phyloP scores from a whole-genome alignment of 2,113 vertebrate genomes.

The Cololabis saira region DNA sequence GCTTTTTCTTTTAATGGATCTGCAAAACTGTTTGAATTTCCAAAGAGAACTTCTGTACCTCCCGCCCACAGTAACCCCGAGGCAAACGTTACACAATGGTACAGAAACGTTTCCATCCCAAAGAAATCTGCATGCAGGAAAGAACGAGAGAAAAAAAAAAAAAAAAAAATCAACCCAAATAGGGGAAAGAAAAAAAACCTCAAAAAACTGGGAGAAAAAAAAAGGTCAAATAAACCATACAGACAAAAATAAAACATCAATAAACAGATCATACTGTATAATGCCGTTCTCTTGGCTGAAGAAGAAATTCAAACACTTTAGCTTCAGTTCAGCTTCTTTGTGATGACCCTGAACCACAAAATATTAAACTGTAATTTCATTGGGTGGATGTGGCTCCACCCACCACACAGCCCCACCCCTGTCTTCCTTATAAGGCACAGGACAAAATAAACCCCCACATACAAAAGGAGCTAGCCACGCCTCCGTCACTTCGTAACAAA shows the following conservation, averaged over 20 bases:
- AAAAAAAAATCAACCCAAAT: constrained; percentile 29
- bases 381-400: constrained; percentile 72
- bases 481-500: constrained; percentile 85
- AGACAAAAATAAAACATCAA: constrained; percentile 69
- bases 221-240: constrained; percentile 59
- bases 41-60: constrained; percentile 80
- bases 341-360: constrained; percentile 46
- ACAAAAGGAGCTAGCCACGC: constrained; percentile 85
- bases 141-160: constrained; percentile 33
- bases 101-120: constrained; percentile 77
- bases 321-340: constrained; percentile 57
- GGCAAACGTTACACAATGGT: constrained; percentile 78
- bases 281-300: constrained; percentile 80
- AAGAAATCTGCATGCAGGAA: constrained; percentile 83
- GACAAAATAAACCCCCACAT: constrained; percentile 93
- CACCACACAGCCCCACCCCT: constrained; percentile 83
- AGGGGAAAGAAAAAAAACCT: constrained; percentile 8
- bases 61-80: constrained; percentile 76
- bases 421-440: constrained; percentile 97
- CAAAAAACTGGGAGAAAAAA: constrained; percentile 27
- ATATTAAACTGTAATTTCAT: constrained; percentile 78
- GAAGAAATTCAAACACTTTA: constrained; percentile 81
- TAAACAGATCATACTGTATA: constrained; percentile 72
- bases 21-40: constrained; percentile 87
- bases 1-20: constrained; percentile 85